phyloP scores from a whole-genome alignment of 35 echinoderm and acorn worm species.

The Nesometra sesokonis region DNA sequence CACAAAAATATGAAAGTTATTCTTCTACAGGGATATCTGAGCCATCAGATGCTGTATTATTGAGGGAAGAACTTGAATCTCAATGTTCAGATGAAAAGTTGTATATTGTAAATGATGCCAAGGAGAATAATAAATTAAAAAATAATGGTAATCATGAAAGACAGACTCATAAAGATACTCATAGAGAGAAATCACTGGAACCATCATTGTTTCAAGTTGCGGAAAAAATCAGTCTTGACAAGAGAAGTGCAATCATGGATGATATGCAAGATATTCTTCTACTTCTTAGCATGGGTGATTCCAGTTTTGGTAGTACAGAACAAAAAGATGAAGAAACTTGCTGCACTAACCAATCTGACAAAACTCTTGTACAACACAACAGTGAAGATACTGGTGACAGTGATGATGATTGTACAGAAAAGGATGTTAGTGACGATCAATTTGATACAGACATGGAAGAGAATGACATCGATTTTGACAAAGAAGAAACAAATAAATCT shows the following conservation, averaged over 20 bases:
- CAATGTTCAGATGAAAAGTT: too few relatives aligned
- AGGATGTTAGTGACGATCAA: neutral
- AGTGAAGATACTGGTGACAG: neutral
- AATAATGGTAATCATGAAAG: neutral
- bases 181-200: neutral
- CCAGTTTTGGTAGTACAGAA: neutral
- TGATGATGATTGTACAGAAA: neutral
- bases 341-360: neutral
- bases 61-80: too few relatives aligned
- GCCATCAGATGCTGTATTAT: too few relatives aligned
- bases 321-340: neutral
- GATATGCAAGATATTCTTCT: neutral
- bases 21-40: too few relatives aligned
- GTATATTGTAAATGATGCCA: neutral
- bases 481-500: neutral
- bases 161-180: neutral
- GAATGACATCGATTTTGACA: neutral
- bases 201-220: neutral
- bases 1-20: too few relatives aligned
- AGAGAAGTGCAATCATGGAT: neutral
- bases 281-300: neutral
- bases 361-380: neutral
- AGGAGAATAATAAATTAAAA: too few relatives aligned
- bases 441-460: neutral
- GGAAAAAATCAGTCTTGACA: neutral